Percentiles rank a stretch among this genome's conserved stretches.
phyloP scores from a whole-genome alignment of 2,113 vertebrate species.

The Bombycilla garrulus region DNA sequence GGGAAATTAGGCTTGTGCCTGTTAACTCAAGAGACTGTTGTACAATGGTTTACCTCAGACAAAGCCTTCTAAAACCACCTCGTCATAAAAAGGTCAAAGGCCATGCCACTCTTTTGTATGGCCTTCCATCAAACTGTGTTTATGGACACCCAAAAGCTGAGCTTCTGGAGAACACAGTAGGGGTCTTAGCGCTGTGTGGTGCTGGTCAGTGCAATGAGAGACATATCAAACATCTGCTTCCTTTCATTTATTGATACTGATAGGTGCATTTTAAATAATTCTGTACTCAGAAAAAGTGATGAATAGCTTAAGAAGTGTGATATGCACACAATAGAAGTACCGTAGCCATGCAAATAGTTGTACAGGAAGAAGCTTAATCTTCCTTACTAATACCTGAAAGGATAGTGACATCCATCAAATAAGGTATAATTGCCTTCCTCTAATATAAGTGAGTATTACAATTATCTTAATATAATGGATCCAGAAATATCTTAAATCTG shows the following conservation, averaged over 20 bases:
- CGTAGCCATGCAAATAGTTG: neutral
- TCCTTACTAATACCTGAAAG: slow-evolving; percentile 24
- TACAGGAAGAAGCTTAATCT: slow-evolving; percentile 51
- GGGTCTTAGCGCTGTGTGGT: slow-evolving; percentile 24
- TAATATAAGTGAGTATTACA: slow-evolving; percentile 23
- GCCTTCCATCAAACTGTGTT: slow-evolving; percentile 45
- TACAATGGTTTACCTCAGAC: slow-evolving; percentile 38
- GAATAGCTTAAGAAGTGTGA: slow-evolving; percentile 60
- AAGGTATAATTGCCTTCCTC: neutral
- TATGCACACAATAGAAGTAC: slow-evolving; percentile 20
- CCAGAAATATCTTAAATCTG: slow-evolving; percentile 17
- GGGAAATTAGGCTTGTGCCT: slow-evolving; percentile 15
- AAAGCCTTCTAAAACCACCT: slow-evolving; percentile 41
- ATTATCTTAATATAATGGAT: slow-evolving; percentile 22
- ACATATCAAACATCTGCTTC: slow-evolving; percentile 65
- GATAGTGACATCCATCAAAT: slow-evolving; percentile 14
- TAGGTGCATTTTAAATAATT: slow-evolving; percentile 68
- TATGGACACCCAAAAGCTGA: slow-evolving; percentile 43
- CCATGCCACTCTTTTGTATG: slow-evolving; percentile 3
- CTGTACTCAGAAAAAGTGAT: slow-evolving; percentile 54
- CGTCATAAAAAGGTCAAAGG: slow-evolving; percentile 42
- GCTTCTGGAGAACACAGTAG: slow-evolving; percentile 36
- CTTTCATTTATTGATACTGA: slow-evolving; percentile 71
- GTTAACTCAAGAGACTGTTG: neutral
- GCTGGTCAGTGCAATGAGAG: slow-evolving; percentile 66